Percentiles rank a stretch among this genome's conserved stretches.
These are phyloP conservation scores for Eristalinus aeneus DNA, from an alignment of 2,888 invertebrate genomes.

Conservation along the genomic window DNA sequence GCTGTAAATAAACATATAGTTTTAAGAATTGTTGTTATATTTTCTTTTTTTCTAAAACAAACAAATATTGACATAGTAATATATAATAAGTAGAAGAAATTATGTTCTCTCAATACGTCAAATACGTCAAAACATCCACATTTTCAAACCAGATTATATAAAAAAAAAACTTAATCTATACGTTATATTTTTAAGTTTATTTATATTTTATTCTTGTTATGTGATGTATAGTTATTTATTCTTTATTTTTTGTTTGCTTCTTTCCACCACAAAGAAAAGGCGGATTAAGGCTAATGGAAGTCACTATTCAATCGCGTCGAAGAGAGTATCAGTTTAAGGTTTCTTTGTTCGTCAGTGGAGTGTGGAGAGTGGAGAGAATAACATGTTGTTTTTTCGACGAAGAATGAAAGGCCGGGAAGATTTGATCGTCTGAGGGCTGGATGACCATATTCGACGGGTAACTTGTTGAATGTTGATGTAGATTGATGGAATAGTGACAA, in stretches of 20 bases:
- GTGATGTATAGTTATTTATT: background rate
- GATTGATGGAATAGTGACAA: background rate
- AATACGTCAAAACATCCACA: constrained; percentile 72
- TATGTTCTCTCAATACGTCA: constrained; percentile 68
- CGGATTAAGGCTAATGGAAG: background rate
- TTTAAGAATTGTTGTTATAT: background rate
- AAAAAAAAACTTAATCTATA: constrained; percentile 33
- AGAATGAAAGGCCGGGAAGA: background rate
- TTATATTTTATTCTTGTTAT: constrained; percentile 27
- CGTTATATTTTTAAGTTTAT: constrained; percentile 28
- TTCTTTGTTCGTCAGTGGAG: background rate
- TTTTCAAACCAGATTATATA: constrained; percentile 66
- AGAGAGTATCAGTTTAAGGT: background rate
- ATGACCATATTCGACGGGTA: constrained; percentile 19
- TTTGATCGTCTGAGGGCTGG: background rate
- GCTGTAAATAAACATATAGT: constrained; percentile 28
- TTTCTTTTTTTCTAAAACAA: constrained; percentile 49
- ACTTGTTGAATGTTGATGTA: constrained; percentile 1
- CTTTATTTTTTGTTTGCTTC: background rate
- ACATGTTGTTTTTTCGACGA: background rate
- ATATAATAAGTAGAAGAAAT: constrained; percentile 32
- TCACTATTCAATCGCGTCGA: background rate
- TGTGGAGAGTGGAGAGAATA: background rate
- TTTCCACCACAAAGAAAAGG: background rate
- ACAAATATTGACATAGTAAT: constrained; percentile 41